These are phyloP conservation scores for Drosophila nigromelanica DNA, from an alignment of 1,140 invertebrate genomes.

Conservation along the genomic window DNA sequence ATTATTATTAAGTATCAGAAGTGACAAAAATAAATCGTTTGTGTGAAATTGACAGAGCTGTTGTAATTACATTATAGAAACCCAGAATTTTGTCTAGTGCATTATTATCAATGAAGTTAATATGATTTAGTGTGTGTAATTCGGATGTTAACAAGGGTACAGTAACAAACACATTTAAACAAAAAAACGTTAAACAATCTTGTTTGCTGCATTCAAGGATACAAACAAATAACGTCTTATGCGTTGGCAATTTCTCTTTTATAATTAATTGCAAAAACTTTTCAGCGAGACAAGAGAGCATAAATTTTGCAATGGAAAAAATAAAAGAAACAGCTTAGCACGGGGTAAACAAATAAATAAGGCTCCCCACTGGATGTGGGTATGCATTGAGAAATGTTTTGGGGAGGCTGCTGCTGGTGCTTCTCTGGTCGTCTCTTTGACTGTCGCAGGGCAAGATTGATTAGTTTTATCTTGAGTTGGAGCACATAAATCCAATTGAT, in stretches of 20 bases:
- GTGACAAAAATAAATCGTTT: too few species aligned
- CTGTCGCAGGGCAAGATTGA: slow-evolving; percentile 77
- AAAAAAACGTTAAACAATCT: too few species aligned
- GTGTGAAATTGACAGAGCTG: too few species aligned
- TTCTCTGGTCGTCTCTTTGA: slow-evolving; percentile 43
- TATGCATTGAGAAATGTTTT: slow-evolving; percentile 9
- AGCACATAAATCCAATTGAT: slow-evolving; percentile 83
- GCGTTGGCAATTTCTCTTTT: slow-evolving; percentile 2
- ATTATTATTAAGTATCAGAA: too few species aligned
- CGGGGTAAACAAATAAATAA: slow-evolving; percentile 52
- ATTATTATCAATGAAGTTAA: too few species aligned
- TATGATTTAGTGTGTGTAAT: too few species aligned
- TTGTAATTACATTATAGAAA: too few species aligned
- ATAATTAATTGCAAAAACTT: slow-evolving; percentile 67
- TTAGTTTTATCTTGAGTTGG: slow-evolving; percentile 83
- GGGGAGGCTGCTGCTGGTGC: slow-evolving; percentile 21
- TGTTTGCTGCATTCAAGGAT: not conserved
- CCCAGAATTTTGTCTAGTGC: too few species aligned
- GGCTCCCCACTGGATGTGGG: slow-evolving; percentile 25
- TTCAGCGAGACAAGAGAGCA: slow-evolving; percentile 30
- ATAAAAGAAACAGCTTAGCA: slow-evolving; percentile 12
- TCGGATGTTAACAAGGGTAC: too few species aligned
- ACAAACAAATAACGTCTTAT: not conserved
- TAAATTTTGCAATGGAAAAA: slow-evolving; percentile 22
- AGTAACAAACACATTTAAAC: too few species aligned